phyloP scores from a whole-genome alignment of 2,113 vertebrate genomes.

The Apeltes quadracus region DNA sequence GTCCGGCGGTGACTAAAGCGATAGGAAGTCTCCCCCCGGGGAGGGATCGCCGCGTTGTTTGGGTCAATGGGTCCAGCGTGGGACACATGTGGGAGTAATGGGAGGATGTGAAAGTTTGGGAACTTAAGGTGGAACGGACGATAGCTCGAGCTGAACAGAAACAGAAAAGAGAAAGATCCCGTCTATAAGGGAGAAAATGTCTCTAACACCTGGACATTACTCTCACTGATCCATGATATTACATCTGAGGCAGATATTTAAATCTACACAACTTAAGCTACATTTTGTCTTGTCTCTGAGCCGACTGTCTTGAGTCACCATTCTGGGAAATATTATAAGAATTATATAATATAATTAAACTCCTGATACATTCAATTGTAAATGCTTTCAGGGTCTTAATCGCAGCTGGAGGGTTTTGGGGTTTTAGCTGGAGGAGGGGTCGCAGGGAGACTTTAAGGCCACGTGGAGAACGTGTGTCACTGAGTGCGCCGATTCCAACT shows the following conservation, averaged over 20 bases:
- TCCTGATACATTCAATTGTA: constrained; percentile 30
- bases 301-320: background rate
- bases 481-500: constrained; percentile 44
- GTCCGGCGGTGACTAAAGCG: constrained; percentile 28
- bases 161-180: background rate
- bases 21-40: constrained; percentile 29
- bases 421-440: constrained; percentile 49
- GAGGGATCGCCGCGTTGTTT: constrained; percentile 33
- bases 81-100: background rate
- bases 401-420: constrained; percentile 44
- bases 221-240: background rate
- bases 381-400: constrained; percentile 66
- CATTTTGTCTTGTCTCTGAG: background rate
- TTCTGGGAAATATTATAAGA: constrained; percentile 35
- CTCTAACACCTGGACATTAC: background rate
- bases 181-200: background rate
- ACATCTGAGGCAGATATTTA: background rate
- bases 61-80: background rate
- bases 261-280: background rate
- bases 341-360: background rate
- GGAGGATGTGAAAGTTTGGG: background rate
- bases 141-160: background rate
- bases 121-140: background rate
- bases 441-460: constrained; percentile 44
- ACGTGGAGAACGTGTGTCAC: constrained; percentile 49